Evolutionary conservation across 2,113 vertebrate species (phyloP).

Genomic region (Brachypodius melanocephalos): DNA sequence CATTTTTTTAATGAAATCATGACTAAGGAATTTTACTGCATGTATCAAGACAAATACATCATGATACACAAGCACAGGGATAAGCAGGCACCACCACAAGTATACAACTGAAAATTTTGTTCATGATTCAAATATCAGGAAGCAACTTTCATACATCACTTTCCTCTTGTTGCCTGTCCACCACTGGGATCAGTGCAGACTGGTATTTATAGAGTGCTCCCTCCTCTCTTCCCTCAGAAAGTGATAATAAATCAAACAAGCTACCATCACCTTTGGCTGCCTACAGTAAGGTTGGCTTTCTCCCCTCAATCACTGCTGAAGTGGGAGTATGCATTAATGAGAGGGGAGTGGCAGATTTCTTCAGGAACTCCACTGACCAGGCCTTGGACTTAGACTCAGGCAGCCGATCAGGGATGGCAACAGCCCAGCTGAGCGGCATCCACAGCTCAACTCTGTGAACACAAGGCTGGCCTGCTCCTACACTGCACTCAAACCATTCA

Average conservation of each 20-base stretch:
- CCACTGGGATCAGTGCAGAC: not conserved
- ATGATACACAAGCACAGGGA: not conserved
- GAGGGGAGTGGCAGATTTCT: not conserved
- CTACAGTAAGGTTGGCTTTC: not conserved
- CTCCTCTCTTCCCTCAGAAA: not conserved
- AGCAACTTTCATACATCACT: not conserved
- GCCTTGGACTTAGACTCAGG: not conserved
- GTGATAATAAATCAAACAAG: not conserved
- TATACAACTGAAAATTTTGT: fast-evolving
- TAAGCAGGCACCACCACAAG: not conserved
- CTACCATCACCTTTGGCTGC: not conserved
- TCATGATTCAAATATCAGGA: not conserved
- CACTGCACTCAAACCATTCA: not conserved
- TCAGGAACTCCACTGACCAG: not conserved
- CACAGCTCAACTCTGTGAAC: not conserved
- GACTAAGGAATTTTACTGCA: not conserved
- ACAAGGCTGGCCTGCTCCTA: not conserved
- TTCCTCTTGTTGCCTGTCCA: not conserved
- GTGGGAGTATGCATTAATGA: not conserved
- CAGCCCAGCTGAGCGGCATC: not conserved
- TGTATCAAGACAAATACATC: not conserved
- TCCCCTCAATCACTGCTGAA: not conserved
- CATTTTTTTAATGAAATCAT: not conserved
- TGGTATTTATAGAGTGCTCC: not conserved
- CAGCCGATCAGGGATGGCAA: fast-evolving